phyloP scores from a whole-genome alignment of 1,140 invertebrate species.

The Drosophila ananassae region DNA sequence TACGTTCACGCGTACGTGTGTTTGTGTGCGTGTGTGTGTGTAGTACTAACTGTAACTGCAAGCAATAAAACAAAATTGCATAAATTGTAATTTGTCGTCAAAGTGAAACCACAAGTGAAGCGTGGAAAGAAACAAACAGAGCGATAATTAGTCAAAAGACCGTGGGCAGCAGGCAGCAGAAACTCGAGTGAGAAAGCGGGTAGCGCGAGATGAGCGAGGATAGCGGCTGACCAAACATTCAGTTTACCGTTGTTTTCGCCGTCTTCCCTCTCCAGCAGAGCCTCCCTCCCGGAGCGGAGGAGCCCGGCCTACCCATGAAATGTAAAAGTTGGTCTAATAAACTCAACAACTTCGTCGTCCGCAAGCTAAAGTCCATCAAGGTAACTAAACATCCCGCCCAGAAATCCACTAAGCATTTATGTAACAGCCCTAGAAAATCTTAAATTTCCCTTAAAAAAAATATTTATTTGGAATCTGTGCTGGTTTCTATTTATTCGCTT shows the following conservation, averaged over 20 bases:
- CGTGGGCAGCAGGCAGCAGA: constrained; percentile 3
- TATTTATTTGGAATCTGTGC: too few species aligned
- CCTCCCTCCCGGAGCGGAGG: constrained; percentile 22
- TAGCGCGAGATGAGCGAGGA: constrained; percentile 9
- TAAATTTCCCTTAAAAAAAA: too few species aligned
- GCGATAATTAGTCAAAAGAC: constrained; percentile 3
- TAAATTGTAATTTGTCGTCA: constrained; percentile 14
- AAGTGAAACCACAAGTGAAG: constrained; percentile 30
- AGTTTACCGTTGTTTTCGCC: constrained; percentile 46
- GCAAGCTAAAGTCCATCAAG: constrained; percentile 79
- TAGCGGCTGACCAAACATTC: constrained; percentile 22
- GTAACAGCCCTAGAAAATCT: too few species aligned
- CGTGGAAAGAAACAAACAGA: constrained; percentile 20
- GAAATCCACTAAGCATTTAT: too few species aligned
- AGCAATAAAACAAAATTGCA: background rate
- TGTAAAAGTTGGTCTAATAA: constrained; percentile 84
- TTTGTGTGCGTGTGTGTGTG: background rate
- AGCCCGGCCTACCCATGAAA: constrained; percentile 81
- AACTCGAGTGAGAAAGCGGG: constrained; percentile 3
- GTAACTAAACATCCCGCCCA: constrained; percentile 57
- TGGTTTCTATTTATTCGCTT: too few species aligned
- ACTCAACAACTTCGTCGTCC: constrained; percentile 83
- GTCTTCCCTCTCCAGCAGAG: constrained; percentile 2
- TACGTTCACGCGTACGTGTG: background rate
- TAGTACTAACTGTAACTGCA: constrained; percentile 4